Conservation (phyloP, 2,113 vertebrate genomes). For the Malaclemys terrapin region DNA sequence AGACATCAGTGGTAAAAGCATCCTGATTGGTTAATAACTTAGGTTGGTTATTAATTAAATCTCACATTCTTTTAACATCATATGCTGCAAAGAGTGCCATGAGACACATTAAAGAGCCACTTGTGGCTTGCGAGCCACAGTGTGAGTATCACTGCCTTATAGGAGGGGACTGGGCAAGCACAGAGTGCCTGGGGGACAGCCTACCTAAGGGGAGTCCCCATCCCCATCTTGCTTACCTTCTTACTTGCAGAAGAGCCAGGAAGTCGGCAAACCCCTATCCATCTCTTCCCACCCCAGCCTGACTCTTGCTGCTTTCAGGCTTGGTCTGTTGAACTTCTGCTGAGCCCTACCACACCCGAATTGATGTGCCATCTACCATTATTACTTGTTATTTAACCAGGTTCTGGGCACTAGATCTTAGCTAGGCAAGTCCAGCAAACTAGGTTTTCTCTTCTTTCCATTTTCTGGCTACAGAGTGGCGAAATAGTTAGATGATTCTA, state of each 20-base stretch:
- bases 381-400: background rate
- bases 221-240: background rate
- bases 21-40: no score
- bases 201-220: background rate
- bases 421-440: background rate
- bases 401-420: background rate
- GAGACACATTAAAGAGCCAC: no score
- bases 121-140: no score
- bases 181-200: background rate
- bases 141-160: no score
- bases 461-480: background rate
- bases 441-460: background rate
- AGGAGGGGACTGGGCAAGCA: background rate
- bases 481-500: background rate
- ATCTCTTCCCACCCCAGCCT: background rate
- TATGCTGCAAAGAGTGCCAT: no score
- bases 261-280: no score
- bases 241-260: background rate
- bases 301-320: background rate
- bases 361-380: background rate
- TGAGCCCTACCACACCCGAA: background rate
- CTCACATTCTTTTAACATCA: no score
- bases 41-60: no score
- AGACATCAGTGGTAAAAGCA: no score
- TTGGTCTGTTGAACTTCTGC: background rate